Base-by-base conservation (phyloP, 2,113 vertebrate species). In the Elachura formosa region DNA sequence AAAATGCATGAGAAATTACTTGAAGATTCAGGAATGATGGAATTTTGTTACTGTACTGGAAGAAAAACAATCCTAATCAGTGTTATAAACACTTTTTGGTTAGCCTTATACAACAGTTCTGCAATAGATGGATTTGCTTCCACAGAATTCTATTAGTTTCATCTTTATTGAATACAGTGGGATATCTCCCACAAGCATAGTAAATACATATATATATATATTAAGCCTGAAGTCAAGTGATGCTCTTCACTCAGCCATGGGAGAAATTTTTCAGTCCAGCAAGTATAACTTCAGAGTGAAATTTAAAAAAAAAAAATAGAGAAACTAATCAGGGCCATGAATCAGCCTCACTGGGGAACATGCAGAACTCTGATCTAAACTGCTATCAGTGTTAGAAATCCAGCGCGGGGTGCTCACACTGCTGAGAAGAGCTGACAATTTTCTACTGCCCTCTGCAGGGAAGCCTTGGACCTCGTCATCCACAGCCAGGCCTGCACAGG, bases 401-500 rank as follows among this genome's bases (percentile, higher is more conserved):
- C 81, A 75, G 52, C 52, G 40, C 26, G 1, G 19, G n/a, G 68
- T 91, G 49, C n/a, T 23, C 56, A 14, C 48, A 7, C 17, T 43
- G 52, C 34, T 8, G 24, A 74, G 63, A 23, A 19, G 54, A 11
- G 54, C 15, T 38, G 14, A 46, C 85, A 62, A 52, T 34, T 77
- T 88, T 38, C 73, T 93, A 92, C 94, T 96, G 96, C 96, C 95
- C 92, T 78, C 96, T 97, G 83, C 86, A 94, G 95, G 83, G 43
- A 12, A 55, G 38, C 3, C 23, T 21, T 16, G 16, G 34, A 66
- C 34, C 29, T 9, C n/a, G 43, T 29, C 75, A 59, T 4, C 56
- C 26, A 9, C 54, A 33, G 29, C 34, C 17, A 73, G 17, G 52
- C 34, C 24, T 9, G 33, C 23, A 24, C 79, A 81, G 34, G 4